Percentiles rank a stretch among this genome's conserved stretches.
Conservation (phyloP, 2,113 vertebrate species). For the Ciconia stormi region DNA sequence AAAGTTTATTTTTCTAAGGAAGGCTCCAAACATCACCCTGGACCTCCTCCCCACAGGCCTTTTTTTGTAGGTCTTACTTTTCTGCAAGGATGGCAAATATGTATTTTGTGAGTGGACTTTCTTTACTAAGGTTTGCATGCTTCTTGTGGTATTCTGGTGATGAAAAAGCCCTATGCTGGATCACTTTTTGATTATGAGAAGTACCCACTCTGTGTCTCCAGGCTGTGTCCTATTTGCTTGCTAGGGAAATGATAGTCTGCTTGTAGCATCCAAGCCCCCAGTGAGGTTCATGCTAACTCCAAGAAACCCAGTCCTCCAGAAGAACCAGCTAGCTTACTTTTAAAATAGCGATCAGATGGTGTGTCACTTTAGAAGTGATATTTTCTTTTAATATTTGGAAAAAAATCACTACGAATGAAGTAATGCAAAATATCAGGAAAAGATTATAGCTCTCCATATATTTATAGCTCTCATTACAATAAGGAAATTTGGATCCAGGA, state of each 20-base stretch:
- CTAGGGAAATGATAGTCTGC: conserved; percentile 35
- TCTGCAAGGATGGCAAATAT: not conserved
- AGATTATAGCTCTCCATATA: not conserved
- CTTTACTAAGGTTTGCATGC: conserved; percentile 1
- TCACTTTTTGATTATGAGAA: conserved; percentile 16
- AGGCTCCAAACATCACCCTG: not conserved
- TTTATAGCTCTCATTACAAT: not conserved
- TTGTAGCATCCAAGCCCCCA: not conserved
- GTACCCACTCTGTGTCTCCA: not conserved
- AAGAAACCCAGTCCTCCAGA: not conserved
- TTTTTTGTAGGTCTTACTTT: not conserved
- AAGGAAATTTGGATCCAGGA: not conserved
- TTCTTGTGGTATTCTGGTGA: conserved; percentile 35
- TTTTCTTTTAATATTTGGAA: not conserved
- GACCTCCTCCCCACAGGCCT: fast-evolving
- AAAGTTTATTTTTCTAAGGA: not conserved
- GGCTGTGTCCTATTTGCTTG: conserved; percentile 28
- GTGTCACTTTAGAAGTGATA: not conserved
- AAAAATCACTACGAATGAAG: not conserved
- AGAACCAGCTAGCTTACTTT: not conserved
- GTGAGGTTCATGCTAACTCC: not conserved
- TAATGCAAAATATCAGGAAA: not conserved
- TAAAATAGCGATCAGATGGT: not conserved
- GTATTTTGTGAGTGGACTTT: not conserved
- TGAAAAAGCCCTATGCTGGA: conserved; percentile 14